Conservation (phyloP, 2,797 vertebrate genomes). For the Coregonus sp. region DNA sequence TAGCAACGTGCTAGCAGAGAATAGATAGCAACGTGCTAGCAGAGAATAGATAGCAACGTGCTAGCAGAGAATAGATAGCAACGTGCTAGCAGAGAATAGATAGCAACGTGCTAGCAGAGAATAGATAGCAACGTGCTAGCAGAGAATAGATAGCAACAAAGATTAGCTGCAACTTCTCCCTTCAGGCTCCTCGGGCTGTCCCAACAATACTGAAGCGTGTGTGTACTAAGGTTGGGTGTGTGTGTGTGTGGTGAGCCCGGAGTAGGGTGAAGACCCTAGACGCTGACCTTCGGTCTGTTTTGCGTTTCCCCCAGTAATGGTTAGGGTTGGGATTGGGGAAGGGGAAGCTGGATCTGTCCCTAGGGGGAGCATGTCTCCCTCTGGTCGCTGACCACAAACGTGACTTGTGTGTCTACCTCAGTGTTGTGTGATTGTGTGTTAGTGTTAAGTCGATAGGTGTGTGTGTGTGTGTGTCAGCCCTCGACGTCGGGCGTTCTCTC, state of each 20-base stretch:
- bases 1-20: no score
- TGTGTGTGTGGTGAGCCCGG: no score
- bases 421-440: not conserved
- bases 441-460: not conserved
- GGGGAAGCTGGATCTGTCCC: not conserved
- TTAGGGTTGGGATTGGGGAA: not conserved
- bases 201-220: not conserved
- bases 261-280: not conserved
- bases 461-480: slow-evolving; percentile 37
- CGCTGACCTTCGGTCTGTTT: no score
- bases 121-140: no score
- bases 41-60: no score
- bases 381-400: not conserved
- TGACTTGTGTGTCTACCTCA: not conserved
- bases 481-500: slow-evolving; percentile 64
- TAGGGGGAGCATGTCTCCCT: not conserved
- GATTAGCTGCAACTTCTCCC: not conserved
- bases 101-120: no score
- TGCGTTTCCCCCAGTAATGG: no score
- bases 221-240: not conserved
- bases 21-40: no score
- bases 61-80: no score
- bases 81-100: no score
- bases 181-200: not conserved
- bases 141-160: no score